Percentiles rank a stretch among this genome's conserved stretches.
Evolutionary conservation across 2,113 vertebrate genomes (phyloP).

Genomic region (Calidris pugnax): DNA sequence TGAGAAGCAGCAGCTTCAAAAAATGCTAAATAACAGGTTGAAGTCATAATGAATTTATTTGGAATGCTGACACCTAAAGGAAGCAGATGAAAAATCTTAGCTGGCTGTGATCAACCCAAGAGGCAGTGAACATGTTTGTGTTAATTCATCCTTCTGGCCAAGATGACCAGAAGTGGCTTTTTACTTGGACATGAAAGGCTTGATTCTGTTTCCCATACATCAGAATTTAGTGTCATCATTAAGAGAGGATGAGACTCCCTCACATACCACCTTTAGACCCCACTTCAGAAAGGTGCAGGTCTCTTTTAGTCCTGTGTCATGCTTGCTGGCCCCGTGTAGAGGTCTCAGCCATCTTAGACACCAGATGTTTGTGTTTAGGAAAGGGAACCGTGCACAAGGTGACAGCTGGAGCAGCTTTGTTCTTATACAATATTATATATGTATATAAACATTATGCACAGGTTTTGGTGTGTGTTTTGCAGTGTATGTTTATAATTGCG

Average conservation of each 20-base stretch:
- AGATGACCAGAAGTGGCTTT: neutral
- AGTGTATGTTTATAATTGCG: neutral
- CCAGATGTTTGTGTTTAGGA: neutral
- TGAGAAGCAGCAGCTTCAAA: neutral
- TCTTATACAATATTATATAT: neutral
- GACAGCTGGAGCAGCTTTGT: neutral
- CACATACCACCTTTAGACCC: fast-evolving
- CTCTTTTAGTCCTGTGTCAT: neutral
- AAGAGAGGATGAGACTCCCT: neutral
- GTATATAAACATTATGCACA: neutral
- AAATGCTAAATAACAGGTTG: neutral
- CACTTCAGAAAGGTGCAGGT: neutral
- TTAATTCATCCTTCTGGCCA: neutral
- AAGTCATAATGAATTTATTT: neutral
- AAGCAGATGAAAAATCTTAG: neutral
- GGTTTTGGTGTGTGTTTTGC: neutral
- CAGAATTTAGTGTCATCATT: neutral
- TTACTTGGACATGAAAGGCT: neutral
- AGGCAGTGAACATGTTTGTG: neutral
- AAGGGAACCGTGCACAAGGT: neutral
- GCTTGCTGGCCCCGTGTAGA: neutral
- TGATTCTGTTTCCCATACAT: neutral
- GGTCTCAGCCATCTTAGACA: neutral
- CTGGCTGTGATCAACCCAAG: neutral
- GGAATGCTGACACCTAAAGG: neutral